Base-by-base conservation (phyloP, 2,888 invertebrate genomes). In the Cosmorhoe ocellata region DNA sequence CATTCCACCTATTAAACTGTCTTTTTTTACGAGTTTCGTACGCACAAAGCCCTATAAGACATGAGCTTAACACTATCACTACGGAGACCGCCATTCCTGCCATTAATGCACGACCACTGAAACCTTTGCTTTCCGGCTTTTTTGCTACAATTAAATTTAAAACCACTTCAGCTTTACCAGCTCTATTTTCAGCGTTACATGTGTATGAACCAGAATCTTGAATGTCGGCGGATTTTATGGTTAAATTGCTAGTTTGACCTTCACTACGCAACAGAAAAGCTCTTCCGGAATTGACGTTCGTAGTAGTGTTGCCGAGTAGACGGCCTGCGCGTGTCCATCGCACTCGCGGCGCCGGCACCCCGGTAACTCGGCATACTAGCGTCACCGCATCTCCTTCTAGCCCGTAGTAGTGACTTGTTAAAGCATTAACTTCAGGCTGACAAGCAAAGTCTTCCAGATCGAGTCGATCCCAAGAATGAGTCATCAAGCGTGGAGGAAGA, bases 401-500 rank as follows among this genome's bases (percentile, higher is more conserved):
- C 0, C 94, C 94, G 54, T 92, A 91, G 7, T 93, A 92, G 38
- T 91, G 91, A 7, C 91, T 90, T 34, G 91, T 89, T 6, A 89
- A 81, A 4, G 94, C 92, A 49, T 91, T 91, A 18, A 95, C 93
- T 74, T 93, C 92, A 0, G 96, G 96, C 54, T 92, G 90, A 73
- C 96, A 96, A 0, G 96, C 95, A 71, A 95, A 95, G 63, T 96
- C 96, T 71, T 96, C 95, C 51, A 95, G 80, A 56, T 94, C 94
- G 36, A 96, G 90, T 61, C 93, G 92, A 74, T 95, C 95, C 96
- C 96, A 96, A 1, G 94, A 84, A 58, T 92, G 92, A 3, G 92
- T 91, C 40, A 86, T 84, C 27, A 96, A 78, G 34, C 95, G 83
- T 0, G 90, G 80, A 0, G 96, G 96, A 24, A 89, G 77, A 34